These are phyloP conservation scores for Aphelenchoides fujianensis DNA, from an alignment of 1,140 invertebrate species.

Conservation along the genomic window DNA sequence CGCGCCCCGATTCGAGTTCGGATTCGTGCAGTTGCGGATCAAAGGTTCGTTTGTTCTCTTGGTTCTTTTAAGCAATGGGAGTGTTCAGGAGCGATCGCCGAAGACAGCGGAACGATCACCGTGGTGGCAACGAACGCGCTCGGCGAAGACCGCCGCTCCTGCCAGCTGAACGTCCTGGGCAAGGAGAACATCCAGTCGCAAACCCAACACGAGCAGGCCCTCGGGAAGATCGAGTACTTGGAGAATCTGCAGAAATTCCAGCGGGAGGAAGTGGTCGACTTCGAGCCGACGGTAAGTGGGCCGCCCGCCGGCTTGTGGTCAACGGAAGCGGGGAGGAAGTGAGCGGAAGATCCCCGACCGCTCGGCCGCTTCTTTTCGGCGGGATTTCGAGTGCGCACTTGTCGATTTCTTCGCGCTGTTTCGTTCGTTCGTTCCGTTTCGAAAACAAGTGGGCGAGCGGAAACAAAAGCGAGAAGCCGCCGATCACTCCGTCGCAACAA, in stretches of 20 bases:
- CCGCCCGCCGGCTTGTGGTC: too few relatives aligned
- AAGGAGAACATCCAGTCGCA: conserved; percentile 73
- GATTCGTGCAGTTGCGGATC: conserved; percentile 94
- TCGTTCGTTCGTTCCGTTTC: too few relatives aligned
- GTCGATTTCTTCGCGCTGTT: neutral
- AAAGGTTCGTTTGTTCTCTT: conserved; percentile 74
- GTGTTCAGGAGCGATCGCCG: conserved; percentile 40
- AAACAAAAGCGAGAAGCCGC: conserved; percentile 3
- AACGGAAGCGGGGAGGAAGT: neutral
- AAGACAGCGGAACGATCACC: conserved; percentile 38
- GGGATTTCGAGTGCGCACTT: neutral
- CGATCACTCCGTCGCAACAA: conserved; percentile 10
- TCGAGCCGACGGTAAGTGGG: conserved; percentile 62
- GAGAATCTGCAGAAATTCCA: conserved; percentile 77
- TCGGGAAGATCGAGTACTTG: conserved; percentile 82
- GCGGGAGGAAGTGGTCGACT: conserved; percentile 70
- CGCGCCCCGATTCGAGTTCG: conserved; percentile 93
- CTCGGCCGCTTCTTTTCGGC: neutral
- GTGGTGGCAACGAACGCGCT: conserved; percentile 38
- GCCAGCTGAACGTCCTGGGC: conserved; percentile 39
- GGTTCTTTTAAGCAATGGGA: neutral
- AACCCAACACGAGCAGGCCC: conserved; percentile 77
- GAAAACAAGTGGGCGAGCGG: too few relatives aligned
- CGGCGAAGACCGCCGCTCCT: conserved; percentile 43
- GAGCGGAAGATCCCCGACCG: neutral